Evolutionary conservation across 1,140 invertebrate species (phyloP).

Genomic region (Doryteuthis pealeii): DNA sequence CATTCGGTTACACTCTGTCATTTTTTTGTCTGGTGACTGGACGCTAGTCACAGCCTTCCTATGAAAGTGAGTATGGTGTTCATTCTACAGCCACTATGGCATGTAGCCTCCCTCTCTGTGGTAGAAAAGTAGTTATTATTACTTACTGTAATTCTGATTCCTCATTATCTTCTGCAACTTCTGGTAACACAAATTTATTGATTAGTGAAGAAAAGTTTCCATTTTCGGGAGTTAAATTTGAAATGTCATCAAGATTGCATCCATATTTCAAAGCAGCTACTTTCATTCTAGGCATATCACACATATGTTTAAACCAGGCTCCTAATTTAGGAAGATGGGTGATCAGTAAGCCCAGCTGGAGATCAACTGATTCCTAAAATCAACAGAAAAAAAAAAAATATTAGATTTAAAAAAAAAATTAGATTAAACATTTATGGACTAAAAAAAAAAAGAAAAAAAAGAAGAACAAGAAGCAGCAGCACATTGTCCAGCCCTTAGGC

Average conservation of each 20-base stretch:
- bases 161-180: conserved; percentile 24
- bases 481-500: too few species aligned
- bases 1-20: too few species aligned
- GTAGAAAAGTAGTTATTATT: too few species aligned
- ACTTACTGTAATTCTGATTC: conserved; percentile 21
- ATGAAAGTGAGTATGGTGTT: too few species aligned
- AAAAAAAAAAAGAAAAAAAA: too few species aligned
- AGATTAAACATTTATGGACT: too few species aligned
- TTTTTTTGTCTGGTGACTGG: too few species aligned
- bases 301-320: conserved; percentile 46
- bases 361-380: conserved; percentile 25
- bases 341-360: conserved; percentile 19
- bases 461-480: too few species aligned
- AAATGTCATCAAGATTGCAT: conserved; percentile 25
- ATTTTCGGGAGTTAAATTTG: neutral
- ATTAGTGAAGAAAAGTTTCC: neutral
- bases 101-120: too few species aligned
- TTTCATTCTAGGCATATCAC: conserved; percentile 34
- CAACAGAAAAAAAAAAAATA: neutral
- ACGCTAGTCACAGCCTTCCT: too few species aligned
- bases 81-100: too few species aligned
- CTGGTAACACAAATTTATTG: neutral
- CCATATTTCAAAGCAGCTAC: conserved; percentile 29
- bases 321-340: conserved; percentile 32
- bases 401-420: too few species aligned